phyloP scores from a whole-genome alignment of 2,113 vertebrate genomes.

The Oreochromis aureus region DNA sequence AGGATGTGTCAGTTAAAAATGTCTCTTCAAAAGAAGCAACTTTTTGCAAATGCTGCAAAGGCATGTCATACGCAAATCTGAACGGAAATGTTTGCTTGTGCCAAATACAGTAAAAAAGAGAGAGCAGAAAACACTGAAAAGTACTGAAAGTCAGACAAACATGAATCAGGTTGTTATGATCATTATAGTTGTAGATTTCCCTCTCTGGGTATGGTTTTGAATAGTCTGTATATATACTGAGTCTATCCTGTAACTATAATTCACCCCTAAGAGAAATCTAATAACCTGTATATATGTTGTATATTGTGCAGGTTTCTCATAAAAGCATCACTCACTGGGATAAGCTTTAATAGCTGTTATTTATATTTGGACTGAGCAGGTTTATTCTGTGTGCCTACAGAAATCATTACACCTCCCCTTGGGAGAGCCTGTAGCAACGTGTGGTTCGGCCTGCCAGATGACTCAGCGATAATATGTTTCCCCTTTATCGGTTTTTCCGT shows the following conservation, averaged over 20 bases:
- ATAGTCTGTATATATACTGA: conserved; percentile 7
- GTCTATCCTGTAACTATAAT: conserved; percentile 26
- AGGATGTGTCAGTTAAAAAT: neutral
- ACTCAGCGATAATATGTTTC: conserved; percentile 50
- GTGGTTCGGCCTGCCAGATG: conserved; percentile 30
- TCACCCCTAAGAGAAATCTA: conserved; percentile 44
- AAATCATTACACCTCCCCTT: conserved; percentile 51
- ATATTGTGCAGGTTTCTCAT: conserved; percentile 51
- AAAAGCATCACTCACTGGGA: conserved; percentile 41
- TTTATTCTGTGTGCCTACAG: conserved; percentile 49
- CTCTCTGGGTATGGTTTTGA: neutral
- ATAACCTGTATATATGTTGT: conserved; percentile 44
- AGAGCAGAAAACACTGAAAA: neutral
- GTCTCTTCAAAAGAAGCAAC: neutral
- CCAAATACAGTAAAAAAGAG: neutral
- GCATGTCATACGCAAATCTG: neutral
- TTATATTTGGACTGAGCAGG: conserved; percentile 54
- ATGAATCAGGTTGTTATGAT: neutral
- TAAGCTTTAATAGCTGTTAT: conserved; percentile 54
- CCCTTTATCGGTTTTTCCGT: conserved; percentile 32
- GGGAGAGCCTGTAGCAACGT: neutral
- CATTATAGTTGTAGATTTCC: neutral
- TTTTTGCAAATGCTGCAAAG: neutral
- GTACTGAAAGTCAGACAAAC: neutral
- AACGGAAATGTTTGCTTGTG: neutral